Conservation (phyloP, 1,140 invertebrate species). For the Latrodectus geometricus region DNA sequence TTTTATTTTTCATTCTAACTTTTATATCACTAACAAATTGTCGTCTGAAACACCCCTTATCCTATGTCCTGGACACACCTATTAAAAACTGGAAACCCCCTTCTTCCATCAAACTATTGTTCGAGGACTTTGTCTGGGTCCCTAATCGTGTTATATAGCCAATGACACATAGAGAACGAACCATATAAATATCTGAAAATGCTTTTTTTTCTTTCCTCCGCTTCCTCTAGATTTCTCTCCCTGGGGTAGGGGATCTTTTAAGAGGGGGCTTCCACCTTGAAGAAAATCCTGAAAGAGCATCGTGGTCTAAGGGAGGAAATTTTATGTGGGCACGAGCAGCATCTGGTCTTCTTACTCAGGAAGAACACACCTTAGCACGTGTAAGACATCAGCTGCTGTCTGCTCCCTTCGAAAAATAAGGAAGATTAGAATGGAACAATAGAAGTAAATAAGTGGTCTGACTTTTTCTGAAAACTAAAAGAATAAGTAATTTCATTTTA, state of each 20-base stretch:
- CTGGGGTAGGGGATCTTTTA: conserved; percentile 40
- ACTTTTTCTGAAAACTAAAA: no score
- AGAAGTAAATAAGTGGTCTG: conserved; percentile 11
- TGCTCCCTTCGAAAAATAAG: neutral
- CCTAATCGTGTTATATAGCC: conserved; percentile 53
- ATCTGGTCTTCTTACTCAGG: conserved; percentile 32
- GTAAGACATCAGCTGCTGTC: conserved; percentile 39
- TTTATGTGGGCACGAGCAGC: conserved; percentile 38
- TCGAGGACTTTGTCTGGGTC: conserved; percentile 16
- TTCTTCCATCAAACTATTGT: conserved; percentile 7
- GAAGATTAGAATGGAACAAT: conserved; percentile 10
- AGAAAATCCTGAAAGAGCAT: conserved; percentile 34
- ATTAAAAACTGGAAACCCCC: conserved; percentile 27
- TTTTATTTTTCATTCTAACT: conserved; percentile 37
- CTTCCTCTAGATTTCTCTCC: conserved; percentile 30
- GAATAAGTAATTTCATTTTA: no score
- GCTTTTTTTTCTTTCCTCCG: conserved; percentile 31
- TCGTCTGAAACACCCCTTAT: conserved; percentile 10
- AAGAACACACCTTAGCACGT: conserved; percentile 59
- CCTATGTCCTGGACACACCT: conserved; percentile 29
- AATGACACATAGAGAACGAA: conserved; percentile 52
- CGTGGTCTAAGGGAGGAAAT: neutral
- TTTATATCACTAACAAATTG: conserved; percentile 37
- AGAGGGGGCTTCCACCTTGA: conserved; percentile 38
- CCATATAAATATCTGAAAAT: conserved; percentile 39